Evolutionary conservation across 2,113 vertebrate genomes (phyloP).

Genomic region (Eolophus roseicapilla): DNA sequence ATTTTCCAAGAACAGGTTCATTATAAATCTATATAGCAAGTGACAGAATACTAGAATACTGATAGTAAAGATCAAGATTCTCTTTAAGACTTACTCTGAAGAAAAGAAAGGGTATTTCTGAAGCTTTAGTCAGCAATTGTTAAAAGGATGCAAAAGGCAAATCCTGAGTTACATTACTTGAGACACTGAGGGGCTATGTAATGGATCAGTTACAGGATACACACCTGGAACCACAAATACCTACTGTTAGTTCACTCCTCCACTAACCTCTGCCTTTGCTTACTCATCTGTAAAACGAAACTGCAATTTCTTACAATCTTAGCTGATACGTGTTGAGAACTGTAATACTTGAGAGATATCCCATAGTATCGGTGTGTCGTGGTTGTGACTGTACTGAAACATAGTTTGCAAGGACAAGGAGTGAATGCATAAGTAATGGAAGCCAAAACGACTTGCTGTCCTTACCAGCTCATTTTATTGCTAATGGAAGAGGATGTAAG

Average conservation of each 20-base stretch:
- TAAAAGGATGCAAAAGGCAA: background rate
- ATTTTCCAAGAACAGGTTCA: background rate
- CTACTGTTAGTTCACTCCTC: background rate
- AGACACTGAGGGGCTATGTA: background rate
- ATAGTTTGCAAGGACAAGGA: background rate
- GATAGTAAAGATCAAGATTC: background rate
- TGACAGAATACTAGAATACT: background rate
- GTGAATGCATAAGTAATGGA: background rate
- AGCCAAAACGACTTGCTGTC: background rate
- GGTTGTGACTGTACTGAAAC: background rate
- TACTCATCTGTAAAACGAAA: background rate
- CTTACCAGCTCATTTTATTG: background rate
- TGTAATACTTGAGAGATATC: background rate
- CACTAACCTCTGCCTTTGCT: background rate
- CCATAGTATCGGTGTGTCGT: accelerated
- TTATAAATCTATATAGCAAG: background rate
- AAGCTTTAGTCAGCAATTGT: background rate
- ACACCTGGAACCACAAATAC: background rate
- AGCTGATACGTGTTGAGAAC: background rate
- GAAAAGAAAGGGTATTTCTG: background rate
- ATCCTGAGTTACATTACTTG: background rate
- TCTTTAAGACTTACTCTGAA: background rate
- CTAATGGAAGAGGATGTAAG: background rate
- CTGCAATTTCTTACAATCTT: background rate
- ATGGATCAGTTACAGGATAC: background rate